Evolutionary conservation across 2,888 invertebrate species (phyloP), one percentile per base, ranked within the genome.

Genomic region (Papilio demoleus): DNA sequence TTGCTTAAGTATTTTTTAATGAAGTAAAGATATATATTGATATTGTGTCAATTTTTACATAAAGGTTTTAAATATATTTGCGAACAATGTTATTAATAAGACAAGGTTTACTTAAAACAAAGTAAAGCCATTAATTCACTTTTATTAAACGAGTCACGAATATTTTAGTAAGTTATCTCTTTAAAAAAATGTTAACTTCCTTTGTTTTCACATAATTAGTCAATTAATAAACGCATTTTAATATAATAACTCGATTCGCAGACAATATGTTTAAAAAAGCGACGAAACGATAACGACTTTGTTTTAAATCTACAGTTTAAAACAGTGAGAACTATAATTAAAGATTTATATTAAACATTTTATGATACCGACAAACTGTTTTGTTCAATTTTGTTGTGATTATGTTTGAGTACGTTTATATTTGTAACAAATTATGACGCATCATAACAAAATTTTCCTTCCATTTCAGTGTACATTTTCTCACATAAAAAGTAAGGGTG

Each of bases 321-420:
- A 24, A 50, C 27, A 27, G 14, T 24, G 8, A 27, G 6, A 53
- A 27, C 6, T 11, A 24, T n/a, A 27, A 11, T 27, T 27, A 50
- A 4, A 24, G 50, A n/a, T n/a, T n/a, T n/a, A n/a, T n/a, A n/a
- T n/a, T n/a, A 24, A 50, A 50, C 24, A 24, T 50, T 50, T 50
- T 22, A 22, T 14, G n/a, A n/a, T n/a, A n/a, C n/a, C 8, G 8
- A 2, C 27, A 53, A 27, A 53, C 3, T 19, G 19, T 9, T 45
- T 45, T 45, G 19, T 47, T 22, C 6, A 17, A 47, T 22, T 3
- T 11, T 50, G 4, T 24, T 50, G 17, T 24, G 22, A 4, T 11
- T 4, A 50, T 24, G 24, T 50, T 24, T 12, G 9, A 24, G 24
- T 24, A 14, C 5, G 1, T 14, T 11, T 47, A 11, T 22, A 6